Evolutionary conservation across 2,888 invertebrate genomes (phyloP).

Genomic region (Dugesia japonica): DNA sequence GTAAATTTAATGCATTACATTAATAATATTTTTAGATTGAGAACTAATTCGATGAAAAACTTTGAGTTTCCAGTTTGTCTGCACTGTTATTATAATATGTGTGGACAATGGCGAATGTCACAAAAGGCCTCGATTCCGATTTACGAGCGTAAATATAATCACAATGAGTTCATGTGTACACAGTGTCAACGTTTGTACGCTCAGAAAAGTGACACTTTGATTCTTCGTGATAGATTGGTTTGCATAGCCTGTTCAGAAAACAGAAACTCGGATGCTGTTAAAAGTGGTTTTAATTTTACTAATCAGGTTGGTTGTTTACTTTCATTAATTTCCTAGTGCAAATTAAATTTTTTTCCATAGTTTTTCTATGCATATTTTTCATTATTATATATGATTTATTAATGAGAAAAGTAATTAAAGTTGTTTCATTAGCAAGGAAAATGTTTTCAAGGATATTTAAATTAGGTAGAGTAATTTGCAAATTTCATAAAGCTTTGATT

Average conservation of each 20-base stretch:
- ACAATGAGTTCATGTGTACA: slow-evolving; percentile 11
- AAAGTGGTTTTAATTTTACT: slow-evolving; percentile 9
- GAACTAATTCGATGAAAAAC: background rate
- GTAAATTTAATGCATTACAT: too few species aligned
- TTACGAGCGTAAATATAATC: slow-evolving; percentile 10
- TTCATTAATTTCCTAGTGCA: background rate
- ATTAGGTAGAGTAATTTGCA: too few species aligned
- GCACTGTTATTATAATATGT: slow-evolving; percentile 10
- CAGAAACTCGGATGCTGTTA: slow-evolving; percentile 20
- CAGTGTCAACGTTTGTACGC: background rate
- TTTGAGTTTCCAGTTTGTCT: background rate
- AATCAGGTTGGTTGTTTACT: slow-evolving; percentile 9
- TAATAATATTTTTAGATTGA: background rate
- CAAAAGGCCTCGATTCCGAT: slow-evolving; percentile 20
- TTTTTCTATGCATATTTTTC: background rate
- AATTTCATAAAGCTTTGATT: too few species aligned
- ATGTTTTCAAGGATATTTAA: too few species aligned
- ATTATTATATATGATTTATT: too few species aligned
- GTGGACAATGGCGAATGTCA: slow-evolving; percentile 2
- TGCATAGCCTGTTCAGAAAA: background rate
- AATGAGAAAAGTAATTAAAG: too few species aligned
- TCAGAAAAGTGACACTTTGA: slow-evolving; percentile 11
- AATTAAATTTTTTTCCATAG: slow-evolving; percentile 9
- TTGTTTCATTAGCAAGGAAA: too few species aligned
- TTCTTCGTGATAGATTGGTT: slow-evolving; percentile 16